Evolutionary conservation across 2,888 invertebrate species (phyloP).

Genomic region (Pseudeuparius sepicola): DNA sequence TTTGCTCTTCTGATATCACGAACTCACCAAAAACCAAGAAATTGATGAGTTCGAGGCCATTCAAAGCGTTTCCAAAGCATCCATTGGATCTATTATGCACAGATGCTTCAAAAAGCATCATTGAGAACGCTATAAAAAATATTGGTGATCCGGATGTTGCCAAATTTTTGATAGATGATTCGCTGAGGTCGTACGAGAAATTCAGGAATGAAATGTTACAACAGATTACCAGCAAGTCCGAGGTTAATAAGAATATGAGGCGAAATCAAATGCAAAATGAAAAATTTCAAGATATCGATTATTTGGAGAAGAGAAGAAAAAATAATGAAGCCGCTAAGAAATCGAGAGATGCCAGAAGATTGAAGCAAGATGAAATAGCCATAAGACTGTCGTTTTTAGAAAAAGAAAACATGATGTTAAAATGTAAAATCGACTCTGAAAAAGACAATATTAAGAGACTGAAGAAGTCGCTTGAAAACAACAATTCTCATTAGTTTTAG

Average conservation of each 20-base stretch:
- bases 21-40: no score
- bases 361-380: conserved; percentile 86
- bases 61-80: no score
- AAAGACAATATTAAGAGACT: neutral
- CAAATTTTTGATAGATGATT: conserved; percentile 31
- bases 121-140: no score
- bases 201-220: conserved; percentile 59
- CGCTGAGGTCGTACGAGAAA: conserved; percentile 56
- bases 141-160: neutral
- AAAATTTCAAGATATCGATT: conserved; percentile 55
- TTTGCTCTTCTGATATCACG: no score
- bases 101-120: no score
- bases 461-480: no score
- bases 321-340: conserved; percentile 94
- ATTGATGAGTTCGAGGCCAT: no score
- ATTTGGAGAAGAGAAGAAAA: conserved; percentile 76
- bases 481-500: no score
- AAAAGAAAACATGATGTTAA: conserved; percentile 22
- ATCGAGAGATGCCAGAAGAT: conserved; percentile 78
- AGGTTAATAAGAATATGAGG: conserved; percentile 60
- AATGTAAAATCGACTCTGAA: conserved; percentile 18
- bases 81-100: no score
- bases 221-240: conserved; percentile 48
- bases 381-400: conserved; percentile 78
- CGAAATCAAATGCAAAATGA: conserved; percentile 30